phyloP scores from a whole-genome alignment of 2,888 invertebrate species.

The Eristalinus sepulchralis region DNA sequence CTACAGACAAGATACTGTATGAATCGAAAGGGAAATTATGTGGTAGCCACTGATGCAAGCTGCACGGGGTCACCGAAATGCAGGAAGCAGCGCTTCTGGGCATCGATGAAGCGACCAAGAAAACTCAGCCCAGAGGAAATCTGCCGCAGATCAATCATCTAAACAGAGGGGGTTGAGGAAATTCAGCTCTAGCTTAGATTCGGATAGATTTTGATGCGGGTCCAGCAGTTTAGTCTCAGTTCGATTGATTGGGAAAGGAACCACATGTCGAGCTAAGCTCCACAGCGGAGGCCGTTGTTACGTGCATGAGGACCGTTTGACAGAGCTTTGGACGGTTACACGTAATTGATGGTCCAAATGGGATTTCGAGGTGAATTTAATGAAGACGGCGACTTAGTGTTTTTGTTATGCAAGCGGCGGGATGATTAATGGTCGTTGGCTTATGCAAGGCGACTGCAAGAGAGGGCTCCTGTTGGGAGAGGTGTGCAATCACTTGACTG shows the following conservation, averaged over 20 bases:
- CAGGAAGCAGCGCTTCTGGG: background rate
- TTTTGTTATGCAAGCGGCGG: background rate
- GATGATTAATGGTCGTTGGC: background rate
- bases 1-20: background rate
- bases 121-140: background rate
- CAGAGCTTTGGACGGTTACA: constrained; percentile 27
- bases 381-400: constrained; percentile 13
- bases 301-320: constrained; percentile 47
- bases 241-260: background rate
- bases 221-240: background rate
- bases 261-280: background rate
- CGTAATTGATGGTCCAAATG: constrained; percentile 58
- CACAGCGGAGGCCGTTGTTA: constrained; percentile 7
- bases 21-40: constrained; percentile 1
- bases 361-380: constrained; percentile 50
- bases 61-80: background rate
- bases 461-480: background rate
- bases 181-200: background rate
- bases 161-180: background rate
- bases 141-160: background rate
- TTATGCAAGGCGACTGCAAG: background rate
- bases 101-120: background rate
- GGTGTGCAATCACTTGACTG: background rate
- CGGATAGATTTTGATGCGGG: background rate
- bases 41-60: background rate